Evolutionary conservation across 2,888 invertebrate species (phyloP), one percentile per base, ranked within the genome.

Genomic region (Pseudeuparius sepicola): DNA sequence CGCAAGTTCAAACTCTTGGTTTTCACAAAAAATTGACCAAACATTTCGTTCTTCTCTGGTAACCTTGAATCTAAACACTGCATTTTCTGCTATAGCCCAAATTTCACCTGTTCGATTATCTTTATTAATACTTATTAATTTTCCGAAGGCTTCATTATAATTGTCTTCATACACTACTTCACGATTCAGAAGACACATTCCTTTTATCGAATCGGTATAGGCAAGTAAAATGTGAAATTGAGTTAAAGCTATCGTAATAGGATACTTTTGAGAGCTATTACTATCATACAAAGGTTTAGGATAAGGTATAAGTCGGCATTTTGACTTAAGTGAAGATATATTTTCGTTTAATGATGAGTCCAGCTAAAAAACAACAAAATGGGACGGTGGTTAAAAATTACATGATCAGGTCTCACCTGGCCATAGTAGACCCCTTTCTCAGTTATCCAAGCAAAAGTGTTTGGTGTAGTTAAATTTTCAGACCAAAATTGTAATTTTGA

Each of bases 201-300:
- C 89, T 57, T 83, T 84, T 2, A 93, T 75, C 42, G 80, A 77
- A 59, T 90, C 85, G 1, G 75, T 65, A 58, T 84, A 93, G 46
- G 92, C 75, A 7, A 93, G 66, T 2, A 94, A 61, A 0, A 82
- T 79, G 61, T 96, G 94, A 63, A 90, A 94, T 60, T 93, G 84
- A 0, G 93, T 93, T 32, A 92, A 64, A 2, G 86, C 78, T 52
- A 92, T 80, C 0, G 82, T 73, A 23, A 83, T 64, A 0, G 90
- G 84, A 1, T 52, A 53, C 34, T 59, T 57, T 27, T 45, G 50
- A n/a, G 54, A 50, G 11, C 52, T 50, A 2, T 57, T 53, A 45
- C 51, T 52, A 38, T 60, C 58, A 36, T 60, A 57, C 14, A 53
- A 42, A 14, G 60, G 54, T 45, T 59, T 56, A 2, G 64, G 62